Evolutionary conservation across 2,113 vertebrate species (phyloP), one percentile per base, ranked within the genome.

Genomic region (Hystrix brachyura): DNA sequence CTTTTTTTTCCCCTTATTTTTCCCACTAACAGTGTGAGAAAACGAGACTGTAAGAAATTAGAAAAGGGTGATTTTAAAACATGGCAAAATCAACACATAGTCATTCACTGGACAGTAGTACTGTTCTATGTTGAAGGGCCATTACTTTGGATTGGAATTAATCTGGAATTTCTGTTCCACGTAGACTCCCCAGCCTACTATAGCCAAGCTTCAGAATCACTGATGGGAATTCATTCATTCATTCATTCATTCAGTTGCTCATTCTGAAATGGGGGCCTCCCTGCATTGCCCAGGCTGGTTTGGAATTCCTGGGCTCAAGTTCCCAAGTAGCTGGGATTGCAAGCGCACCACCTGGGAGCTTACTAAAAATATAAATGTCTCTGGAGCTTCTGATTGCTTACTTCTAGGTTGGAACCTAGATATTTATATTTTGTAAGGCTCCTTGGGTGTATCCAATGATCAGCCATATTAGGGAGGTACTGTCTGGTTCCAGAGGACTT

Each of bases 1-100:
- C 12, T 67, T 14, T 59, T 48, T 79, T 71, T 85, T 88, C 14
- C 18, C 72, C 32, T 46, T 8, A 11, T 87, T 67, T 59, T 65
- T 78, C 71, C 43, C 5, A 6, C 51, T 71, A 19, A 76, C 88
- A 92, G 4, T 48, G 3, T 87, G 11, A 69, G 25, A 84, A 95
- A 90, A 64, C 6, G 87, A 95, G 23, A 93, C 72, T 69, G 25
- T 79, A 72, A 51, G 46, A 81, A 86, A 59, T 34, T 89, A 17
- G 55, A 81, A 87, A 93, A 78, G 2, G 43, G 60, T 6, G 1
- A 48, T 71, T 71, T 88, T 65, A 76, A 90, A 91, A 46, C 1
- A 0, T 51, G n/a, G 69, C 29, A 64, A 64, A 69, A 65, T 51
- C 43, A 57, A 38, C 13, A 14, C 7, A 12, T 51, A 32, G 71